phyloP scores from a whole-genome alignment of 2,888 invertebrate species.

The Lutraria lutraria region DNA sequence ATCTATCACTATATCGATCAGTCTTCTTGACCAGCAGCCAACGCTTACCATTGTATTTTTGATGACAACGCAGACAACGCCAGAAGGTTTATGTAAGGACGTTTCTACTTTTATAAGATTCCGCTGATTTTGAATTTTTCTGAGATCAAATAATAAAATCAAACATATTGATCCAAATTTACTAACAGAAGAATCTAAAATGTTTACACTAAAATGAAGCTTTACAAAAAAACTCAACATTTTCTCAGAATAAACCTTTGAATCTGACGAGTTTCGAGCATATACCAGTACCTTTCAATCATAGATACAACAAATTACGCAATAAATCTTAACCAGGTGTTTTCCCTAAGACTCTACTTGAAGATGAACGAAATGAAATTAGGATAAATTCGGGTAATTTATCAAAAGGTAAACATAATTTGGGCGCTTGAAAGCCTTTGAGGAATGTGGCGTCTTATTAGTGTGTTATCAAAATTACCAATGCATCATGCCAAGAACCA shows the following conservation, averaged over 20 bases:
- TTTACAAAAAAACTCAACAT: not conserved
- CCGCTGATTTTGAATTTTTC: too few relatives aligned
- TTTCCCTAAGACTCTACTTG: slow-evolving; percentile 14
- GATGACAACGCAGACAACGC: too few relatives aligned
- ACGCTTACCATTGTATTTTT: too few relatives aligned
- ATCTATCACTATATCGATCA: too few relatives aligned
- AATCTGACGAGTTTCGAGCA: not conserved
- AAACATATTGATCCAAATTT: not conserved
- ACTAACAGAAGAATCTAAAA: not conserved
- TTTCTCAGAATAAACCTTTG: not conserved
- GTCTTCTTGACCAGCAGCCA: too few relatives aligned
- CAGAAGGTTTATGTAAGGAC: too few relatives aligned
- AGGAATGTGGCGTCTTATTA: not conserved
- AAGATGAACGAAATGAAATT: not conserved
- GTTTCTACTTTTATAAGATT: too few relatives aligned
- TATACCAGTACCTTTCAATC: slow-evolving; percentile 12
- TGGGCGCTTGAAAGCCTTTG: not conserved
- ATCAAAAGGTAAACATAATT: not conserved
- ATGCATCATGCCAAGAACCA: not conserved
- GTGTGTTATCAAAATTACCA: not conserved
- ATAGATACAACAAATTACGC: not conserved
- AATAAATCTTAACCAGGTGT: not conserved
- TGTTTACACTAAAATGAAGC: not conserved
- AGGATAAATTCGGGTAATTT: slow-evolving; percentile 13
- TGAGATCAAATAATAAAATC: not conserved